phyloP scores from a whole-genome alignment of 2,797 vertebrate genomes.

The Sebastes vulpes region DNA sequence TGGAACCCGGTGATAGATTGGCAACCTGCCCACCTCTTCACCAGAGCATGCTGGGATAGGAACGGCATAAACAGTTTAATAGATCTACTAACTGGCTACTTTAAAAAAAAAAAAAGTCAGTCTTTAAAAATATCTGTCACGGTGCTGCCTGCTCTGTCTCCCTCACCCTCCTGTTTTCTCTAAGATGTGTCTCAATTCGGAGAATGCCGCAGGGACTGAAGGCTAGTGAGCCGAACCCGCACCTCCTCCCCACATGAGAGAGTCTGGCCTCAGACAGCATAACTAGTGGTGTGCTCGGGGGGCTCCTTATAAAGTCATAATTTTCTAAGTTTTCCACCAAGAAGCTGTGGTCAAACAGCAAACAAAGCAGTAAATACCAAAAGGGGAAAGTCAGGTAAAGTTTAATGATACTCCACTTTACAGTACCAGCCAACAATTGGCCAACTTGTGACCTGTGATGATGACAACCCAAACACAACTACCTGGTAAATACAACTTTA shows the following conservation, averaged over 20 bases:
- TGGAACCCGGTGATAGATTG: background rate
- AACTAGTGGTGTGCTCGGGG: background rate
- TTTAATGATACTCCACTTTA: background rate
- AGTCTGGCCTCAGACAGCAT: background rate
- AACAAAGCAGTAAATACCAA: background rate
- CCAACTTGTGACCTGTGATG: background rate
- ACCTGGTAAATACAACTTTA: background rate
- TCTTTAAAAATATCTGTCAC: constrained; percentile 11
- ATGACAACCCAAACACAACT: background rate
- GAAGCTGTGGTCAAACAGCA: background rate
- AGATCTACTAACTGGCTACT: background rate
- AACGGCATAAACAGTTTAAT: background rate
- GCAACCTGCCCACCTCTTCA: background rate
- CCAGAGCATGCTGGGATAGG: background rate
- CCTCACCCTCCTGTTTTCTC: background rate
- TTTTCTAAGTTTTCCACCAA: background rate
- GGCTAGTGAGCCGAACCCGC: background rate
- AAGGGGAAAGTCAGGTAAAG: background rate
- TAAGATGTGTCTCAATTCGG: background rate
- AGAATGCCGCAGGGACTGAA: background rate
- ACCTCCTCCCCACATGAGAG: background rate
- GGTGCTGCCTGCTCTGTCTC: background rate
- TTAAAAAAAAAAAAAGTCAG: constrained; percentile 2
- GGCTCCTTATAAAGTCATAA: background rate
- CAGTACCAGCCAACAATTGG: background rate